A percentile compares a stretch with the other conserved stretches of the same genome.
Conservation (phyloP, 2,797 vertebrate genomes). For the Sebastes matsubarae region DNA sequence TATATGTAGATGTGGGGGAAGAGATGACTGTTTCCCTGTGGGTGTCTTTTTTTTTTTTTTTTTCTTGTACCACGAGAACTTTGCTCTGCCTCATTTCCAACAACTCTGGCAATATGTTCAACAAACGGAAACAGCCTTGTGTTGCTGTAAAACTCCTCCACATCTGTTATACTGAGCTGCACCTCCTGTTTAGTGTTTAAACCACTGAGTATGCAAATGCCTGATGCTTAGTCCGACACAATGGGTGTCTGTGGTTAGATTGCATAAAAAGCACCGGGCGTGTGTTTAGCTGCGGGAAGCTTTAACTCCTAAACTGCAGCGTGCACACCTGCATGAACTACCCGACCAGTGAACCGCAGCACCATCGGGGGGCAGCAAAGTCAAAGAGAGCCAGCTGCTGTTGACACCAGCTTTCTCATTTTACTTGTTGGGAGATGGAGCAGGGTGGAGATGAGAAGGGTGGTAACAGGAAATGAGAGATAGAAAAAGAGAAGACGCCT, state of each 20-base stretch:
- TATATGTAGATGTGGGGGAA: not conserved
- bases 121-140: constrained; percentile 4
- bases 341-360: not conserved
- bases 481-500: not conserved
- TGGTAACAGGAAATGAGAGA: not conserved
- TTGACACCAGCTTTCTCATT: constrained; percentile 22
- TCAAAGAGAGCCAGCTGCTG: constrained; percentile 38
- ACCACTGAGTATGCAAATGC: constrained; percentile 25
- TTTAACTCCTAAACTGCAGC: not conserved
- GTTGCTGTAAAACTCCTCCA: constrained; percentile 25
- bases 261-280: not conserved
- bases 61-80: not conserved
- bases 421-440: constrained; percentile 6
- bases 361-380: constrained; percentile 75
- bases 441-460: not conserved
- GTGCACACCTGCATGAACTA: not conserved
- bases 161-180: constrained; percentile 12
- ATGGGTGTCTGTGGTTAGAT: not conserved
- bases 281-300: not conserved
- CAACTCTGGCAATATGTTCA: constrained; percentile 18
- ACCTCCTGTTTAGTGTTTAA: constrained; percentile 26
- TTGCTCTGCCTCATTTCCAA: constrained; percentile 33
- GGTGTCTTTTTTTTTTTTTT: not conserved
- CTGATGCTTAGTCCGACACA: not conserved
- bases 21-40: not conserved